Base-by-base conservation (phyloP, 2,113 vertebrate species). In the Arvicanthis niloticus region DNA sequence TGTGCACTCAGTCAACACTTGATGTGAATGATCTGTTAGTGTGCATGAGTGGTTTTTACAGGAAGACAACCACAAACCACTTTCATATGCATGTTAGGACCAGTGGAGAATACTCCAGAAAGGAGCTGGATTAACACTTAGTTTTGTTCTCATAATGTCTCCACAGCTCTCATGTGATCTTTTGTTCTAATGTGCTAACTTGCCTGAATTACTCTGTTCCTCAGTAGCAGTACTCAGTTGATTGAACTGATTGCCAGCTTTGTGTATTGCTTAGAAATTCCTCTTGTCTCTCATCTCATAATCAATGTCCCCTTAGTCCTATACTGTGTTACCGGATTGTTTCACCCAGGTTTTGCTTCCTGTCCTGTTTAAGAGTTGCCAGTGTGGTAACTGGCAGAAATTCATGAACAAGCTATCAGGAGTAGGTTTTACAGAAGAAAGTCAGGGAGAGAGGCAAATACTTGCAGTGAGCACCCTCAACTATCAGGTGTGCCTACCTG, bases 1-100 rank as follows among this genome's bases (percentile, higher is more conserved):
- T n/a, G 26, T 73, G 67, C 34, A 73, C 42, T 76, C 37, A 88
- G 31, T 96, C 24, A 78, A 13, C 91, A 53, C 34, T 91, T 82
- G 85, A 81, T 82, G 26, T 92, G 81, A 96, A 51, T 97, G 48
- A 85, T 96, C 76, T 96, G 0, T 92, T 92, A 80, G 75, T 86
- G 88, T 92, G 22, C 24, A 7, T 88, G 80, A 42, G 31, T 95
- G 77, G 82, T 24, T 95, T 96, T 95, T 84, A 84, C 53, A 75
- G 37, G 34, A 56, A 91, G 75, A 92, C 81, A 95, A 91, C 65
- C 65, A 62, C 6, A 88, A 89, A 82, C 80, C 73, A 21, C 92
- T 1, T 96, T 42, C 6, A 17, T 37, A 85, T 60, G 45, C 86
- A 77, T 76, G n/a, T 93, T 96, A 91, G 88, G 42, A 70, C 73